phyloP scores from a whole-genome alignment of 2,113 vertebrate species.

The Rhineura floridana region DNA sequence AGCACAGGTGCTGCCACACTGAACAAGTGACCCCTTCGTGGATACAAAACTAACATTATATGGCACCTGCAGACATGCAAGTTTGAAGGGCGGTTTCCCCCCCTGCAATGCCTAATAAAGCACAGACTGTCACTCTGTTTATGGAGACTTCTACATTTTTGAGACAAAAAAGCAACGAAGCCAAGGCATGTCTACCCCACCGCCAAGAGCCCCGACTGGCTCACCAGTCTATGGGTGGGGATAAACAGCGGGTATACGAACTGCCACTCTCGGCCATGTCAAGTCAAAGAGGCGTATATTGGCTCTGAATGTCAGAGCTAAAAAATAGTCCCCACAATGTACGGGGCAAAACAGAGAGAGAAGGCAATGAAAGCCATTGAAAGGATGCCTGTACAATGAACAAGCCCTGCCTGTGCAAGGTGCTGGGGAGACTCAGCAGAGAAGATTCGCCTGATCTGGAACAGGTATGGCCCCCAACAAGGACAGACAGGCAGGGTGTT shows the following conservation, averaged over 20 bases:
- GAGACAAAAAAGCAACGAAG: not conserved
- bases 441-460: not conserved
- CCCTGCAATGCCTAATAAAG: not conserved
- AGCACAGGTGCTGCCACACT: too few species aligned
- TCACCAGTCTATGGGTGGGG: not conserved
- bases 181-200: not conserved
- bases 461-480: too few species aligned
- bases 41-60: too few species aligned
- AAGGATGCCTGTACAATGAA: too few species aligned
- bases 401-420: not conserved
- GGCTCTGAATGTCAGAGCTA: too few species aligned
- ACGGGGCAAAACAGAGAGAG: not conserved
- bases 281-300: too few species aligned
- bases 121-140: not conserved
- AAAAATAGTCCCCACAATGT: too few species aligned
- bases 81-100: not conserved
- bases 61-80: too few species aligned
- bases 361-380: too few species aligned
- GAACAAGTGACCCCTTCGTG: too few species aligned
- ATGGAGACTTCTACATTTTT: not conserved
- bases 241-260: rapidly evolving
- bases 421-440: not conserved
- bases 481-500: too few species aligned
- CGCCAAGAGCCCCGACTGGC: not conserved
- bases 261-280: too few species aligned